These are phyloP conservation scores for Clavelina lepadiformis DNA, from an alignment of 23 tunicate species.

Conservation along the genomic window DNA sequence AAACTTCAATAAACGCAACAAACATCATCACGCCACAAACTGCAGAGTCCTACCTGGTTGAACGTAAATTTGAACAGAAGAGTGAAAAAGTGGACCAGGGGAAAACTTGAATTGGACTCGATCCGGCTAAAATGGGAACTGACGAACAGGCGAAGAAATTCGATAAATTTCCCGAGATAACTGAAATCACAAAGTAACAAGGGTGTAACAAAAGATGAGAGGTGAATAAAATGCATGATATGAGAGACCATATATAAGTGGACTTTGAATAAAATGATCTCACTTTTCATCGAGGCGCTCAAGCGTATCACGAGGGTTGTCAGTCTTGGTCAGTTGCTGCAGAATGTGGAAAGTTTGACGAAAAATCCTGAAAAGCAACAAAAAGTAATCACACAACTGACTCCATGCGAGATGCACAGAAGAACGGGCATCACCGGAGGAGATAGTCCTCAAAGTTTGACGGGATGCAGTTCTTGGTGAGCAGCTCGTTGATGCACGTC, in stretches of 20 bases:
- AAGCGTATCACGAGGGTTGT: slow-evolving; percentile 26
- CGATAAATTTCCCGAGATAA: slow-evolving; percentile 75
- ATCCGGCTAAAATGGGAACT: slow-evolving; percentile 74
- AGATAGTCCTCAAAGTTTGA: slow-evolving; percentile 79
- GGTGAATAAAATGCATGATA: too few relatives aligned
- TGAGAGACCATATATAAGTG: too few relatives aligned
- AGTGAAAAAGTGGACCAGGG: slow-evolving; percentile 60
- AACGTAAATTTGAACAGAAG: slow-evolving; percentile 78
- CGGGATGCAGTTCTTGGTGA: slow-evolving; percentile 78
- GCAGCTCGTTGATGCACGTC: slow-evolving; percentile 76
- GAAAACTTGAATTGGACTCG: slow-evolving; percentile 66
- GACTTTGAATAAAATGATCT: too few relatives aligned
- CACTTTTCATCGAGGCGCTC: slow-evolving; percentile 69
- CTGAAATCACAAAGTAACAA: slow-evolving; percentile 13
- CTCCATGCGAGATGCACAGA: not conserved
- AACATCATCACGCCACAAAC: not conserved
- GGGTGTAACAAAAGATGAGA: not conserved
- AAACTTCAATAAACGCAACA: not conserved
- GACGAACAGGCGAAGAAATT: slow-evolving; percentile 72
- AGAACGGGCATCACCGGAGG: slow-evolving; percentile 21
- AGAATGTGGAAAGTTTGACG: slow-evolving; percentile 72
- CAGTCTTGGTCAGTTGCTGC: slow-evolving; percentile 64
- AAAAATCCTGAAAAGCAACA: slow-evolving; percentile 41
- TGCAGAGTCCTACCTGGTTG: slow-evolving; percentile 42
- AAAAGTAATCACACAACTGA: not conserved